phyloP scores from a whole-genome alignment of 1,140 invertebrate species.

The Helicorthomorpha holstii region DNA sequence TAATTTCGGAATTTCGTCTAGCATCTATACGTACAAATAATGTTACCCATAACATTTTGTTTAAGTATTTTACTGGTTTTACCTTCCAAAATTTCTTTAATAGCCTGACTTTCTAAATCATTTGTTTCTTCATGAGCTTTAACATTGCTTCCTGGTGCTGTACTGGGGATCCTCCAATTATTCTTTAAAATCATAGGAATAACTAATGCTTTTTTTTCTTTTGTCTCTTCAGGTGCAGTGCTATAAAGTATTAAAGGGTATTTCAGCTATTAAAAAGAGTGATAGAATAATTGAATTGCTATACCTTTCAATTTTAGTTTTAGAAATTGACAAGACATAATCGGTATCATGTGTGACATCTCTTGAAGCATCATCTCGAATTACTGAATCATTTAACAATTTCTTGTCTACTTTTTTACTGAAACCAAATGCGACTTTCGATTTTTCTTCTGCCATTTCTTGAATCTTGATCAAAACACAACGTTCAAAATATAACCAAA shows the following conservation, averaged over 20 bases:
- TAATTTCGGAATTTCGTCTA: too few species aligned
- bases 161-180: neutral
- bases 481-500: too few species aligned
- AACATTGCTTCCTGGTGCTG: neutral
- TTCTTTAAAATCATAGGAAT: neutral
- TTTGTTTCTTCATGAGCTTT: neutral
- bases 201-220: neutral
- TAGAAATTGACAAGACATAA: neutral
- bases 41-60: too few species aligned
- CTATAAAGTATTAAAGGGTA: too few species aligned
- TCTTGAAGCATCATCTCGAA: neutral
- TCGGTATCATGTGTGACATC: neutral
- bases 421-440: neutral
- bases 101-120: neutral
- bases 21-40: too few species aligned
- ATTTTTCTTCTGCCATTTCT: neutral
- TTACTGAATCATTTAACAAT: neutral
- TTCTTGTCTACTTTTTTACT: neutral
- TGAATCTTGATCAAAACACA: too few species aligned
- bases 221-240: neutral
- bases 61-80: too few species aligned
- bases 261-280: too few species aligned
- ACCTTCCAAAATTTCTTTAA: neutral
- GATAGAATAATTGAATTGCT: too few species aligned
- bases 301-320: neutral